phyloP scores from a whole-genome alignment of 2,888 invertebrate genomes.

The Steinernema hermaphroditum region DNA sequence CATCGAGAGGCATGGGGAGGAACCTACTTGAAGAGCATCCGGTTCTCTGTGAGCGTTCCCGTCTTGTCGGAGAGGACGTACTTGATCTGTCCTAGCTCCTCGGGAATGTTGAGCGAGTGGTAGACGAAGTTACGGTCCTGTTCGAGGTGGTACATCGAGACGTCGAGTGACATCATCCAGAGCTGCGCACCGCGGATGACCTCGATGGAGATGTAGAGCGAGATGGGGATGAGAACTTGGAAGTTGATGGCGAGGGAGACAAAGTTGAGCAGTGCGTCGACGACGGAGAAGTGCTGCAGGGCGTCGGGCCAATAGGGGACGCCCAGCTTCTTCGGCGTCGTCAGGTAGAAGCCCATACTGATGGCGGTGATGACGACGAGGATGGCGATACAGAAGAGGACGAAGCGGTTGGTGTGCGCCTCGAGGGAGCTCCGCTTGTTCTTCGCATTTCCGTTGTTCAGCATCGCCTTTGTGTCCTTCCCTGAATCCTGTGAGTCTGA shows the following conservation, averaged over 20 bases:
- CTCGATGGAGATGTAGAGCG: constrained; percentile 93
- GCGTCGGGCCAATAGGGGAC: neutral
- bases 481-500: constrained; percentile 71
- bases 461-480: constrained; percentile 95
- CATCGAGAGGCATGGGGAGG: neutral
- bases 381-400: constrained; percentile 78
- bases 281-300: constrained; percentile 39
- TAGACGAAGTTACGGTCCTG: constrained; percentile 83
- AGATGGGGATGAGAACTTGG: constrained; percentile 90
- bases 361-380: constrained; percentile 85
- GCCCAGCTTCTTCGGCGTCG: neutral
- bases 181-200: constrained; percentile 74
- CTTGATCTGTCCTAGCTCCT: constrained; percentile 73
- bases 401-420: constrained; percentile 79
- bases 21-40: constrained; percentile 85
- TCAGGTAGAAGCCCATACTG: constrained; percentile 28
- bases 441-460: constrained; percentile 91
- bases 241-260: neutral
- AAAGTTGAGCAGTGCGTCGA: constrained; percentile 51
- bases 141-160: constrained; percentile 81
- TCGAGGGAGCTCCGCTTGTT: constrained; percentile 78
- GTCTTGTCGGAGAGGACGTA: constrained; percentile 62
- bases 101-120: constrained; percentile 80
- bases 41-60: constrained; percentile 87
- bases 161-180: constrained; percentile 79